A percentile compares a stretch with the other conserved stretches of the same genome.
These are phyloP conservation scores for Exephanes ischioxanthus DNA, from an alignment of 2,888 invertebrate genomes.

Conservation along the genomic window DNA sequence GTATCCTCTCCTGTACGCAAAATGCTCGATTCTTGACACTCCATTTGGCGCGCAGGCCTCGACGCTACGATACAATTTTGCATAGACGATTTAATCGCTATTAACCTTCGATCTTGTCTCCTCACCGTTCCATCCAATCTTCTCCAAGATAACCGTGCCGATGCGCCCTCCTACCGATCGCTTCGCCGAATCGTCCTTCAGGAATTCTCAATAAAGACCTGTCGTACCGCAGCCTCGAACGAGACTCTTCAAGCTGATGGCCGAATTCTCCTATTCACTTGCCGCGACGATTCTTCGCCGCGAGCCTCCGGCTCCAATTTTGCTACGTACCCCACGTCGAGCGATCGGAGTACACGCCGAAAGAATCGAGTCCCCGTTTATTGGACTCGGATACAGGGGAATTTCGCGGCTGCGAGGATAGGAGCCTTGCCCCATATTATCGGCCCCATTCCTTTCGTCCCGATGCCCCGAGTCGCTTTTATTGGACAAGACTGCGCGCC, in stretches of 20 bases:
- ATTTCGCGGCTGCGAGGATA: neutral
- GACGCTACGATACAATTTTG: neutral
- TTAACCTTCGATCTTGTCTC: constrained; percentile 15
- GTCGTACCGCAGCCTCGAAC: neutral
- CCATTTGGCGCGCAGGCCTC: neutral
- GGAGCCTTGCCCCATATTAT: constrained; percentile 14
- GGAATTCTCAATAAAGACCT: constrained; percentile 56
- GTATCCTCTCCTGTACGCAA: neutral
- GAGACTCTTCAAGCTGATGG: neutral
- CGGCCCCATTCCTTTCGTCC: constrained; percentile 59
- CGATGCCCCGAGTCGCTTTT: constrained; percentile 54
- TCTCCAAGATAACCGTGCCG: neutral
- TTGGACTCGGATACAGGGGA: constrained; percentile 1
- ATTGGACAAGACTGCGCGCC: constrained; percentile 54
- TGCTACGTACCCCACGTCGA: neutral
- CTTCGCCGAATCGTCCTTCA: constrained; percentile 27
- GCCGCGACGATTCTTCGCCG: neutral
- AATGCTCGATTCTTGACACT: neutral
- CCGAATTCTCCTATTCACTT: neutral
- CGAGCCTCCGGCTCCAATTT: neutral
- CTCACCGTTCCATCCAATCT: neutral
- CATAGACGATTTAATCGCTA: constrained; percentile 4
- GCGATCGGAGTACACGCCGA: neutral
- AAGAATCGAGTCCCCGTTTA: neutral
- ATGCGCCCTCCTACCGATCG: constrained; percentile 11